phyloP scores from a whole-genome alignment of 92 coral and sea anemone species.

The Plumapathes pennacea region DNA sequence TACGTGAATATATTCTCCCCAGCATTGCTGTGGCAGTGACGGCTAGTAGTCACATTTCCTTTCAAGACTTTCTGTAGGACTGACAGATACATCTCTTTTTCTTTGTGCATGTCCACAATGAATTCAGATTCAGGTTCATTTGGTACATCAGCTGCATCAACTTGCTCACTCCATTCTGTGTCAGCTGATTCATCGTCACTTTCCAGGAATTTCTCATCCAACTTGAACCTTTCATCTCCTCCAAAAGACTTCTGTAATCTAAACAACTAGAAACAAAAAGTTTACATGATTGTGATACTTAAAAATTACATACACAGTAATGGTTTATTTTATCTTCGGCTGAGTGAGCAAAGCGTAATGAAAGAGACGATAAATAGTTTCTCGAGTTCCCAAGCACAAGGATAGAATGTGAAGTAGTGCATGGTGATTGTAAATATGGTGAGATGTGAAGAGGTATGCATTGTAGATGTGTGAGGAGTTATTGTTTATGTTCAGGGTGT shows the following conservation, averaged over 20 bases:
- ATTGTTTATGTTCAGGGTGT: too few species aligned
- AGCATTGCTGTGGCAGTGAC: too few species aligned
- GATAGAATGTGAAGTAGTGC: too few species aligned
- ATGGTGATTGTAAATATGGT: too few species aligned
- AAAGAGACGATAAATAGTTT: not conserved
- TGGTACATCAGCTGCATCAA: not conserved
- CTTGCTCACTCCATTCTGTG: slow-evolving; percentile 1
- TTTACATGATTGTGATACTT: not conserved
- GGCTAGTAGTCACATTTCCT: too few species aligned
- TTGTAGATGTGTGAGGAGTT: too few species aligned
- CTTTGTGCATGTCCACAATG: slow-evolving; percentile 56
- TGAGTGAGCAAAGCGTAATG: not conserved
- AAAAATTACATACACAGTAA: not conserved
- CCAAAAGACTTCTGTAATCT: slow-evolving; percentile 82
- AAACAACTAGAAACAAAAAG: slow-evolving; percentile 59
- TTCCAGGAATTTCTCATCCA: slow-evolving; percentile 82
- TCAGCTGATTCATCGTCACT: slow-evolving; percentile 44
- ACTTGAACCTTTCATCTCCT: slow-evolving; percentile 82
- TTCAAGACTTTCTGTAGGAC: slow-evolving; percentile 75
- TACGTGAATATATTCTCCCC: too few species aligned
- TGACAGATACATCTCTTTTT: slow-evolving; percentile 70
- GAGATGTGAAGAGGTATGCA: too few species aligned
- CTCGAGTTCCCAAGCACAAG: too few species aligned
- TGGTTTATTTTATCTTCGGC: not conserved
- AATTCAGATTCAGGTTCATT: slow-evolving; percentile 50